Evolutionary conservation across 2,888 invertebrate genomes (phyloP).

Genomic region (Oasisia sp.): DNA sequence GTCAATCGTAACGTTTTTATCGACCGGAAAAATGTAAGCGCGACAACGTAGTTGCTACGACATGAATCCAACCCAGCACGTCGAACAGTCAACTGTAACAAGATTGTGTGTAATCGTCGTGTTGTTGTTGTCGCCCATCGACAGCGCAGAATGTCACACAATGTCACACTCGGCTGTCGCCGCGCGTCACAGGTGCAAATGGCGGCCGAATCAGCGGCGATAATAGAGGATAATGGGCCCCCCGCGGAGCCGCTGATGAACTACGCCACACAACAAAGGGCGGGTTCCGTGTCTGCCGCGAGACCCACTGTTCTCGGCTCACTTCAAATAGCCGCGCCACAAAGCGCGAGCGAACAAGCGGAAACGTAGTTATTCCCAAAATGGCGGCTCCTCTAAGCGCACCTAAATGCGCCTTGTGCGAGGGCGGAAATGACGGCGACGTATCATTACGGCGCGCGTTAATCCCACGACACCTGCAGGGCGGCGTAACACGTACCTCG

Average conservation of each 20-base stretch:
- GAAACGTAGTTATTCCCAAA: conserved; percentile 5
- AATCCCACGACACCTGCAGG: not conserved
- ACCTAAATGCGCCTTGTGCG: not conserved
- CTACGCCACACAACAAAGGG: not conserved
- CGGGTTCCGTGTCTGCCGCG: not conserved
- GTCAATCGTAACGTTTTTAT: too few species aligned
- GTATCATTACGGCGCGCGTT: not conserved
- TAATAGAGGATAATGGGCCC: conserved; percentile 13
- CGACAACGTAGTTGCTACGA: not conserved
- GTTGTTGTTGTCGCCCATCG: not conserved
- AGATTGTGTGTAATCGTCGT: not conserved
- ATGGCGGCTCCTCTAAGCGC: not conserved
- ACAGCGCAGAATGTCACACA: not conserved
- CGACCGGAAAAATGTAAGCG: too few species aligned
- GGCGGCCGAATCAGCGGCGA: conserved; percentile 6
- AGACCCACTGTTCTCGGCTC: not conserved
- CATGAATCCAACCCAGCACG: not conserved
- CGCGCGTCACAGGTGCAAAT: not conserved
- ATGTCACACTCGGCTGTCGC: not conserved
- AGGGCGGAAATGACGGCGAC: not conserved
- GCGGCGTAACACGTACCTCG: not conserved
- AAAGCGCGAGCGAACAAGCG: not conserved
- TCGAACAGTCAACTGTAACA: not conserved
- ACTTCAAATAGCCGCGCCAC: conserved; percentile 12
- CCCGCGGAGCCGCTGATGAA: not conserved